Evolutionary conservation across 2,797 vertebrate genomes (phyloP).

Genomic region (Rhodeus uyekii): DNA sequence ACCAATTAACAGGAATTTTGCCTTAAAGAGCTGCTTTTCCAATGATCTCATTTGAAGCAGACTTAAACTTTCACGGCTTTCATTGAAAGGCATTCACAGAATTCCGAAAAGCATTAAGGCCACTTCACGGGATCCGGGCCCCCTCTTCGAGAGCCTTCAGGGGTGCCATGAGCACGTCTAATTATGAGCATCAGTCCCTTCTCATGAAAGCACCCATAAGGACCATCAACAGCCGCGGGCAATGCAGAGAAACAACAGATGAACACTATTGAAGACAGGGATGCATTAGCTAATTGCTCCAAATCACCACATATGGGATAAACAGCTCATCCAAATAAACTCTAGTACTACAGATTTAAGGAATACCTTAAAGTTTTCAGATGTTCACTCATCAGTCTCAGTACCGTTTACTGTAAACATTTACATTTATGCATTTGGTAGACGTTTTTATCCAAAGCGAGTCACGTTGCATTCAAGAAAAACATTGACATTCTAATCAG

Average conservation of each 20-base stretch:
- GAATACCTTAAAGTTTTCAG: not conserved
- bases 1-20: slow-evolving; percentile 78
- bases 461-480: no score
- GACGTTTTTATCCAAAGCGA: no score
- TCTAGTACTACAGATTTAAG: not conserved
- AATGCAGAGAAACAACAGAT: slow-evolving; percentile 21
- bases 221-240: slow-evolving; percentile 33
- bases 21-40: slow-evolving; percentile 67
- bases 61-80: slow-evolving; percentile 68
- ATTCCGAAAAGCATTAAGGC: slow-evolving; percentile 74
- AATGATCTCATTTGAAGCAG: slow-evolving; percentile 67
- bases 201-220: slow-evolving; percentile 49
- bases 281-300: slow-evolving; percentile 22
- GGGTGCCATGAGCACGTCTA: slow-evolving; percentile 54
- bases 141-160: slow-evolving; percentile 37
- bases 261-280: not conserved
- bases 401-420: no score
- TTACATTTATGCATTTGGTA: no score
- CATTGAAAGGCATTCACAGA: slow-evolving; percentile 70
- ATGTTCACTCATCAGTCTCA: not conserved
- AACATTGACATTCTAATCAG: no score
- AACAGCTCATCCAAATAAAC: not conserved
- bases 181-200: slow-evolving; percentile 51
- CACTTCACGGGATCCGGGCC: slow-evolving; percentile 53
- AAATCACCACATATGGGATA: not conserved